Percentiles rank a stretch among this genome's conserved stretches.
Conservation (phyloP, 2,113 vertebrate genomes). For the Rhea americana region DNA sequence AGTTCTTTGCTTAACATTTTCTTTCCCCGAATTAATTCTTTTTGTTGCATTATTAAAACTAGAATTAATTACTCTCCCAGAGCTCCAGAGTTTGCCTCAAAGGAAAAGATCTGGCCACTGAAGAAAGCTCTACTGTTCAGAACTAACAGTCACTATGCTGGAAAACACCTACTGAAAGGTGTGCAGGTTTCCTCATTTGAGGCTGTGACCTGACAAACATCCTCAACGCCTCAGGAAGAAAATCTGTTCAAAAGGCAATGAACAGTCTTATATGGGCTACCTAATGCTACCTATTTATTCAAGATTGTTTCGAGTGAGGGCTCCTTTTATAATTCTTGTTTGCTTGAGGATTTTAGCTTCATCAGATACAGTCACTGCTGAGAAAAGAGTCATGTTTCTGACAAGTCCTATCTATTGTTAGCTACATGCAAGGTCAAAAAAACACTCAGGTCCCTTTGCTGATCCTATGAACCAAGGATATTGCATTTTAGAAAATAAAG, state of each 20-base stretch:
- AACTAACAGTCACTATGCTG: background rate
- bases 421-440: slow-evolving; percentile 47
- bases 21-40: background rate
- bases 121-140: background rate
- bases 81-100: background rate
- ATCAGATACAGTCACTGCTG: slow-evolving; percentile 18
- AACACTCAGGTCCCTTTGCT: slow-evolving; percentile 45
- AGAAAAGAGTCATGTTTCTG: slow-evolving; percentile 22
- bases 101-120: background rate
- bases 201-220: background rate
- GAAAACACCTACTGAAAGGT: background rate
- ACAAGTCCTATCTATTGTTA: slow-evolving; percentile 11
- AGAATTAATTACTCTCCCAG: background rate
- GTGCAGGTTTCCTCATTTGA: background rate
- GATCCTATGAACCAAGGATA: slow-evolving; percentile 46
- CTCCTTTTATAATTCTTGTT: slow-evolving; percentile 42
- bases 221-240: background rate
- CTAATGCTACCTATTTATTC: slow-evolving; percentile 41
- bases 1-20: background rate
- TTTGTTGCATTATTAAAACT: background rate
- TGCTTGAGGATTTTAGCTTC: slow-evolving; percentile 40
- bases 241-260: slow-evolving; percentile 11
- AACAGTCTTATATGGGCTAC: slow-evolving; percentile 16
- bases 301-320: slow-evolving; percentile 8
- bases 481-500: slow-evolving; percentile 10